Base-by-base conservation (phyloP, 2,113 vertebrate genomes). In the Mesitornis unicolor region DNA sequence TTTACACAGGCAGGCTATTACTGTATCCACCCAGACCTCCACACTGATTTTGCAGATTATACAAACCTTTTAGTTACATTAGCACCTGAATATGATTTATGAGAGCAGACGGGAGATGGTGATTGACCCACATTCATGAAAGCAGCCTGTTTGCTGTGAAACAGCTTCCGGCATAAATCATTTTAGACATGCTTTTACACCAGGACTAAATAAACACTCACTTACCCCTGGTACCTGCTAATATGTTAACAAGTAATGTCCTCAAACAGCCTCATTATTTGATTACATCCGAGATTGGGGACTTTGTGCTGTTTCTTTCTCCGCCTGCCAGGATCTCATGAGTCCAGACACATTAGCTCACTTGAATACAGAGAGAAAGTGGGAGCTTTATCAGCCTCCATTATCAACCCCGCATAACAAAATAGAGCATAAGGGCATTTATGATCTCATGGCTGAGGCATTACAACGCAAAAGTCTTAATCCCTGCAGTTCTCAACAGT, bases 171-270 rank as follows among this genome's bases (percentile, higher is more conserved):
- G 96, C 89, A 97, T 97, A 95, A 97, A 97, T 97, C 97, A 97
- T 97, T 97, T 94, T 93, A 60, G 96, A 96, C 97, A 90, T 97
- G 91, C 96, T 97, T 97, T 97, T 97, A 97, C 93, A 95, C 91
- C 82, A 95, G 94, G 95, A 95, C 96, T 97, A 93, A 96, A 96
- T 95, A 97, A 97, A 97, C 96, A 97, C 97, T 95, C 96, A 96
- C 95, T 97, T 96, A 95, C 94, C 95, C 92, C 92, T 93, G 94
- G 96, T 97, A 96, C 96, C 96, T 96, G 96, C 96, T 97, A 97
- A 97, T 97, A 97, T 92, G 96, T 96, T 97, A 97, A 96, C 96
- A 96, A 97, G 95, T 89, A 96, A 94, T 93, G 96, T 97, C 96
- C 96, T 97, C 96, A 93, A 97, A 97, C 96, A 96, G 96, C 92